Evolutionary conservation across 2,113 vertebrate genomes (phyloP).

Genomic region (Strigops habroptila): DNA sequence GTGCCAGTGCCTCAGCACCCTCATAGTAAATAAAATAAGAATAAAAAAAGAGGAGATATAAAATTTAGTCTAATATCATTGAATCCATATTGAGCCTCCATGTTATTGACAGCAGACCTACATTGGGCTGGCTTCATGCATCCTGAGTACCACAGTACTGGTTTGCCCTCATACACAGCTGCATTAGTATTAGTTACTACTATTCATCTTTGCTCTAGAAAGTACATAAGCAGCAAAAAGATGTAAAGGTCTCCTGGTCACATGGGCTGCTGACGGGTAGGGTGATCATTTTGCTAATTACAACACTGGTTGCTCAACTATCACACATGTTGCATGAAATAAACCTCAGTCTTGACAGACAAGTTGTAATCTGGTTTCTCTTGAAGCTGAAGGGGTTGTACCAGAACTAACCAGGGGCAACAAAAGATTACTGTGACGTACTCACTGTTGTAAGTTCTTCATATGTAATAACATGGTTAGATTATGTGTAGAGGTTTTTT

Average conservation of each 20-base stretch:
- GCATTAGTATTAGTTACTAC: background rate
- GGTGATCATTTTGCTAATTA: background rate
- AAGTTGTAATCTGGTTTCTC: background rate
- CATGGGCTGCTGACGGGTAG: background rate
- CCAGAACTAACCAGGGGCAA: background rate
- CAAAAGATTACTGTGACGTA: background rate
- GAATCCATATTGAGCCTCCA: background rate
- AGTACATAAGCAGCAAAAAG: background rate
- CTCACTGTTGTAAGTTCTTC: background rate
- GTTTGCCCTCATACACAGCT: background rate
- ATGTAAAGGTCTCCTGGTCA: background rate
- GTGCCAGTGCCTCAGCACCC: background rate
- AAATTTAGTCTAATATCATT: background rate
- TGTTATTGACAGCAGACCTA: background rate
- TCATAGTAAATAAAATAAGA: background rate
- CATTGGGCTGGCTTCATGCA: accelerated
- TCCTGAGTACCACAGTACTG: background rate
- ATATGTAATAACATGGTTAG: accelerated
- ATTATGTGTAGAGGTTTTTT: background rate
- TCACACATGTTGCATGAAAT: background rate
- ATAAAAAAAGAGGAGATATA: background rate
- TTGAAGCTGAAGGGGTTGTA: background rate
- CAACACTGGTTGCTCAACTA: background rate
- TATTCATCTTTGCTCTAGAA: background rate
- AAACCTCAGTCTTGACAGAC: background rate